Base-by-base conservation (phyloP, 1,140 invertebrate species). In the Cydia pomonella region DNA sequence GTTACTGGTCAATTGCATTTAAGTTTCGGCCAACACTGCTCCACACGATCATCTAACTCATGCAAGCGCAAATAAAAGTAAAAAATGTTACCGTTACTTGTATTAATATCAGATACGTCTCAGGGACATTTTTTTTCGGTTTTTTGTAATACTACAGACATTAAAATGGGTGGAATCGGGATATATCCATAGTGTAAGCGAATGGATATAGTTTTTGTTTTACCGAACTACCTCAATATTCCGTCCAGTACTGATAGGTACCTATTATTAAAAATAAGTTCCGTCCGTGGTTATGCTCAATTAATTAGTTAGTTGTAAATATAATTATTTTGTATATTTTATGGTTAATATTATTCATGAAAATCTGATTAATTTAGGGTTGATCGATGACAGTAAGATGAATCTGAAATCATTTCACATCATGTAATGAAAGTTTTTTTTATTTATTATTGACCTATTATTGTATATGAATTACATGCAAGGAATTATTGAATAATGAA, bases 151-250 rank as follows among this genome's bases (percentile, higher is more conserved):
- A 69, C 29, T n/a, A 7, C 47, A 50, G 47, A 50, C 2, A 50
- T n/a, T 50, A 7, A 50, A 18, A 69, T 33, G 9, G 64, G 64
- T 69, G n/a, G n/a, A 59, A 59, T 59, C 53, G 53, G 53, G 53
- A 59, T 59, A 59, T 59, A 59, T 59, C 53, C 53, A 59, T 59
- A 23, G 41, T 44, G 23, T 59, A 23, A 59, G 21, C 29, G 7
- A 69, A 69, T 69, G 64, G 64, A 33, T 69, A 44, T 64, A 64
- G 13, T 64, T 66, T 74, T 63, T 74, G 47, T 74, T 33, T 74
- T 78, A 23, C 77, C 74, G 77, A 87, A 81, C 87, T 89, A 87
- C 86, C 86, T 89, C 85, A 89, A 77, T 33, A 53, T 79, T 64
- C 78, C 73, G 81, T 83, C 78, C 78, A 38, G 81, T 76, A 29